Evolutionary conservation across 2,113 vertebrate genomes (phyloP), one percentile per base, ranked within the genome.

Genomic region (Origma solitaria): DNA sequence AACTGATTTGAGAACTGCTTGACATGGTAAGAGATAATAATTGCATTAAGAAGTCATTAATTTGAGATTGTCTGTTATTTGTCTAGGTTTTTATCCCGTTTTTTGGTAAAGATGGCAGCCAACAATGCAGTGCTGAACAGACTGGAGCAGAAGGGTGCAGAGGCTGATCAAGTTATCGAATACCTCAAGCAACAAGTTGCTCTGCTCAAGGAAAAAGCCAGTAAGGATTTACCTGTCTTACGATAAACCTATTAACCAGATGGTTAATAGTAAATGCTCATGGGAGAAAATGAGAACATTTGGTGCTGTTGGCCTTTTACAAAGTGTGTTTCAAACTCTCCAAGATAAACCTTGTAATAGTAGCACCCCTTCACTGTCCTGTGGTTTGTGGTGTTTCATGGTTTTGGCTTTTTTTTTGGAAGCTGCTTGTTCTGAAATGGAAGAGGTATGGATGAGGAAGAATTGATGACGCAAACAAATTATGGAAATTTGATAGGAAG

Each of bases 181-280:
- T 99, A 99, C 97, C 98, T 99, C 76, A 99, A 99, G 96, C 98
- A 99, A 72, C 99, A 99, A 97, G 98, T 99, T 94, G 98, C 98
- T 95, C 98, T 99, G 93, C 98, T 99, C 30, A 99, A 99, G 96
- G 99, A 99, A 92, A 99, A 99, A 98, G 98, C 99, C 88, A 97
- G 99, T 99, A 98, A 98, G 99, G 70, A 86, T 87, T 69, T 90
- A 50, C 12, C 44, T 76, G 0, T 77, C 25, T 76, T 61, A 10
- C 7, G 20, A 42, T 83, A 61, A 88, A 72, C 24, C 40, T 85
- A 7, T 20, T 91, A 71, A 85, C 16, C n/a, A 88, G 40, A 12
- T 93, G 65, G 18, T 51, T 92, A 77, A 70, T 42, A 61, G 79
- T 22, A 77, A 90, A 69, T 45, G 20, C 38, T 53, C 16, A 3